These are phyloP conservation scores for Anabacerthia variegaticeps DNA, from an alignment of 2,797 vertebrate genomes.

Conservation along the genomic window DNA sequence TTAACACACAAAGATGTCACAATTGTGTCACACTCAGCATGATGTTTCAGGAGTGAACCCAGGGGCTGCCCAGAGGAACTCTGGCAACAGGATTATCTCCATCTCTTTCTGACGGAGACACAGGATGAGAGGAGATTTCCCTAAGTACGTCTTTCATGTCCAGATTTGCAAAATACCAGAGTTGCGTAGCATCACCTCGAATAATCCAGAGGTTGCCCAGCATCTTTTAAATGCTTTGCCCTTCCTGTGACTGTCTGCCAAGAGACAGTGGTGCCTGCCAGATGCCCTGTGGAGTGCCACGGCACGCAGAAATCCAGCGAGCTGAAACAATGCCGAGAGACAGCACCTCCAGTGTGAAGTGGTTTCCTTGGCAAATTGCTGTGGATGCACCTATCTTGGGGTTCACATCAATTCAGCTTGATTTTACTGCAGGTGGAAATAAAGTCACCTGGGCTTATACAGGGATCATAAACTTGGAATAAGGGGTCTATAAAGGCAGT, in stretches of 20 bases:
- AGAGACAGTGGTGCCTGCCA: background rate
- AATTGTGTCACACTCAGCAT: background rate
- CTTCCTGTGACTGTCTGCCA: slow-evolving; percentile 27
- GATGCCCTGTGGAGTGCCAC: background rate
- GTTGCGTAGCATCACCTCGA: background rate
- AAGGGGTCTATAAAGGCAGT: background rate
- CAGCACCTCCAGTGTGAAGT: background rate
- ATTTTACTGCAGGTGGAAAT: background rate
- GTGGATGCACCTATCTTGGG: background rate
- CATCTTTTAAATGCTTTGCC: slow-evolving; percentile 34
- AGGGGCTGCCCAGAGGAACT: slow-evolving; percentile 14
- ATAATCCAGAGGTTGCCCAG: slow-evolving; percentile 3
- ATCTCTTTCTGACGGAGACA: slow-evolving; percentile 11
- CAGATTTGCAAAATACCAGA: slow-evolving; percentile 14
- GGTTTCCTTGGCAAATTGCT: background rate
- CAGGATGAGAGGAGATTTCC: slow-evolving; percentile 8
- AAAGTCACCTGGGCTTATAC: background rate
- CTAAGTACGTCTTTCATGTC: background rate
- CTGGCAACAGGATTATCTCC: slow-evolving; percentile 34
- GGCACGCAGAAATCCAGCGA: background rate
- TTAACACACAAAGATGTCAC: slow-evolving; percentile 18
- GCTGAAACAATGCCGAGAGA: background rate
- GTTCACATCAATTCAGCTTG: background rate
- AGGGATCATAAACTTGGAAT: background rate
- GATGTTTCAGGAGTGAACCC: background rate